Conservation (phyloP, 2,888 invertebrate species). For the Apantesis nais region DNA sequence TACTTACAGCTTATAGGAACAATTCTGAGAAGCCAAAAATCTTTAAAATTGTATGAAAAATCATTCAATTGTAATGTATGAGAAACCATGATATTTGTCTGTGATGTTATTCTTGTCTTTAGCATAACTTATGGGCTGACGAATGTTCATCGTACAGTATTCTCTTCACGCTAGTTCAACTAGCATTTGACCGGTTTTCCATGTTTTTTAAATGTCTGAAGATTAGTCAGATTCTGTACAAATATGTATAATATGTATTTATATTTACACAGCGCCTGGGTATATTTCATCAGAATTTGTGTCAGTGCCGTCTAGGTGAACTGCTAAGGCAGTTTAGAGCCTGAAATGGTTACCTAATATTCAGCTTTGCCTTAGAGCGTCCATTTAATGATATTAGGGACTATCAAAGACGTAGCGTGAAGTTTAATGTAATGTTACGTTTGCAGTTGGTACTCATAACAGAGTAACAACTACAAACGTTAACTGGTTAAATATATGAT, state of each 20-base stretch:
- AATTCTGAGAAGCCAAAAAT: too few species aligned
- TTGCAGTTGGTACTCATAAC: too few species aligned
- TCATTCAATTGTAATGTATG: too few species aligned
- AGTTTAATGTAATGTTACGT: too few species aligned
- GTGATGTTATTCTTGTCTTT: too few species aligned
- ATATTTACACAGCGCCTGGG: too few species aligned
- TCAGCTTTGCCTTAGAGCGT: neutral
- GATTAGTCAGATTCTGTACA: neutral
- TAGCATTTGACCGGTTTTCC: neutral
- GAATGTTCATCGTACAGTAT: neutral
- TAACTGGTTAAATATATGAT: too few species aligned
- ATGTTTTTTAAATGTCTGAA: neutral
- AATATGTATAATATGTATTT: neutral
- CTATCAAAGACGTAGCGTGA: neutral
- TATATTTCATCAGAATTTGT: neutral
- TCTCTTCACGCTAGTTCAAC: too few species aligned
- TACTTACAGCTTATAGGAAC: too few species aligned
- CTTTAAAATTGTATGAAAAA: too few species aligned
- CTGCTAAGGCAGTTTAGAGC: neutral
- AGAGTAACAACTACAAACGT: neutral
- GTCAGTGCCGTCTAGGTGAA: neutral
- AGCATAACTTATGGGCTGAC: neutral
- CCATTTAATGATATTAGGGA: neutral
- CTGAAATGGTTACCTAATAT: neutral
- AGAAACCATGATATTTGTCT: too few species aligned